These are phyloP conservation scores for Plectrocnemia conspersa DNA, from an alignment of 1,140 invertebrate genomes.

Conservation along the genomic window DNA sequence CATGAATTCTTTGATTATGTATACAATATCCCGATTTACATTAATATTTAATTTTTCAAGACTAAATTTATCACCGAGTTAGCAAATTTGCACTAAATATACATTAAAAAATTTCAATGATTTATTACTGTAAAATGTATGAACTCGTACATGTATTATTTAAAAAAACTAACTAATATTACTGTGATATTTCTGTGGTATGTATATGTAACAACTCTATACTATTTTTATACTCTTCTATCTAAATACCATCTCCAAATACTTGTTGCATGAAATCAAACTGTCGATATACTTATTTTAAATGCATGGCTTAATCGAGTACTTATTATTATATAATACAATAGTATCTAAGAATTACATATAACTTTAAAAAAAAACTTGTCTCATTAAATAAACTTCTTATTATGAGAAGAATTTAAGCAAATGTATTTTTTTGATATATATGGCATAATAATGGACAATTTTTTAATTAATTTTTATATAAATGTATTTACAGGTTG, in stretches of 20 bases:
- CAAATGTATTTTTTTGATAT: neutral
- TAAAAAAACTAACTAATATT: neutral
- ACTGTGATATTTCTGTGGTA: constrained; percentile 3
- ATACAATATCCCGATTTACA: neutral
- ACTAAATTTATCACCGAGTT: too few relatives aligned
- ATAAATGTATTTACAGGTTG: too few relatives aligned
- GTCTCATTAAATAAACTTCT: neutral
- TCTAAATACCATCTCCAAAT: neutral
- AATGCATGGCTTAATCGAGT: constrained; percentile 1
- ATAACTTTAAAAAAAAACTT: constrained; percentile 13
- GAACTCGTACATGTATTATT: neutral
- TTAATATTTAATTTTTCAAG: neutral
- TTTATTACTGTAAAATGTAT: neutral
- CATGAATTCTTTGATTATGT: neutral
- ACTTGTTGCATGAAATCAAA: too few relatives aligned
- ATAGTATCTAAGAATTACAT: neutral
- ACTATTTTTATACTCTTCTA: neutral
- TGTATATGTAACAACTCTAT: neutral
- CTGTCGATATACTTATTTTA: too few relatives aligned
- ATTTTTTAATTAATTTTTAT: too few relatives aligned
- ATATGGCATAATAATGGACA: too few relatives aligned
- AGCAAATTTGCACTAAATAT: too few relatives aligned
- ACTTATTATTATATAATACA: neutral
- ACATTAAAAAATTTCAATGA: neutral
- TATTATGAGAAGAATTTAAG: neutral